Percentiles rank a stretch among this genome's conserved stretches.
These are phyloP conservation scores for Etheostoma cragini DNA, from an alignment of 2,113 vertebrate genomes.

Conservation along the genomic window DNA sequence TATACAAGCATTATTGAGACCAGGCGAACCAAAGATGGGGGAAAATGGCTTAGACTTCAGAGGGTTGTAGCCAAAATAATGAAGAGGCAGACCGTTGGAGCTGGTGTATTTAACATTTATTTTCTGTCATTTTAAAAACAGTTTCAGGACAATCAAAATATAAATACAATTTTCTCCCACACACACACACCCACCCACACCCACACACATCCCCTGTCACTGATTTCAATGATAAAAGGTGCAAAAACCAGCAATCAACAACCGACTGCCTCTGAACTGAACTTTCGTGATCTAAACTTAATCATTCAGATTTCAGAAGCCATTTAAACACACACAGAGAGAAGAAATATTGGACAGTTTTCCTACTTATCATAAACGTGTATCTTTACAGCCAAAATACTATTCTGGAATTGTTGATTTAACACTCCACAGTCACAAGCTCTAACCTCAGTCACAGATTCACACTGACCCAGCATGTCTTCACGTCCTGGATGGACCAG, in stretches of 20 bases:
- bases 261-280: not conserved
- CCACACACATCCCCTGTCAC: slow-evolving; percentile 43
- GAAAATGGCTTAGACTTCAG: no score
- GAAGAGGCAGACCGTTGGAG: not conserved
- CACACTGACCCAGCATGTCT: not conserved
- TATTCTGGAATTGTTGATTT: not conserved
- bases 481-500: not conserved
- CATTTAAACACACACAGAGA: slow-evolving; percentile 6
- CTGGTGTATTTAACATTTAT: slow-evolving; percentile 78
- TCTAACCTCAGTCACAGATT: no score
- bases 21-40: no score
- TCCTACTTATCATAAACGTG: not conserved
- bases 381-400: slow-evolving; percentile 14
- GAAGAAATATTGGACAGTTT: not conserved
- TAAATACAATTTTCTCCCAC: slow-evolving; percentile 80
- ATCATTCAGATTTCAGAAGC: slow-evolving; percentile 6
- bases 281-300: not conserved
- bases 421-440: not conserved
- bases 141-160: slow-evolving; percentile 82
- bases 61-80: not conserved
- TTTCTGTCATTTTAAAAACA: slow-evolving; percentile 81
- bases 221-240: slow-evolving; percentile 70
- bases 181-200: slow-evolving; percentile 31
- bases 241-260: slow-evolving; percentile 46
- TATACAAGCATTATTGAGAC: no score